Base-by-base conservation (phyloP, 1,140 invertebrate species). In the Gryon sp. region DNA sequence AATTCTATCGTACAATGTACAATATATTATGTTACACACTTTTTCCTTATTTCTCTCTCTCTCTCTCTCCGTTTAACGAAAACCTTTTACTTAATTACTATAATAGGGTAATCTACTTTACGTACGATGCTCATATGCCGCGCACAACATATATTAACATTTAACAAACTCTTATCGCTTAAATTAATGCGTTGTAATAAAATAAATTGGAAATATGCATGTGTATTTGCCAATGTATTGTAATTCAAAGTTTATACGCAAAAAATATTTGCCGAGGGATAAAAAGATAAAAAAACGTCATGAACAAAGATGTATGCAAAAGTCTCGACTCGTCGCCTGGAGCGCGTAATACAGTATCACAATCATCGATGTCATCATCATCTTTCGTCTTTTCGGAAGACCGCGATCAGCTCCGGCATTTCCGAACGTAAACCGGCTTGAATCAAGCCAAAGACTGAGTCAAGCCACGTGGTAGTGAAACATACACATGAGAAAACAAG, bases 291-390 rank as follows among this genome's bases (percentile, higher is more conserved):
- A n/a, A n/a, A n/a, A n/a, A n/a, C n/a, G n/a, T n/a, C n/a, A 11
- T 9, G 15, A 7, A 45, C 36, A 28, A 60, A 46, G 24, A 38
- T 24, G 7, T 40, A 30, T 19, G 32, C 14, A 22, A 40, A 68
- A 28, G 30, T 40, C 11, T 19, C 36, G 11, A 16, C 36, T 36
- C 24, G 7, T 12, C 43, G 28, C 45, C 32, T 12, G 32, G 16
- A 52, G 38, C 28, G 38, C 14, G 48, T 11, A 63, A 50, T 32
- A 32, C 46, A 34, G 57, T 34, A 38, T 11, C 28, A 18, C 40
- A 52, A 76, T 76, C 63, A 48, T 60, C 65, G 60, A 69, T 53
- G 50, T 70, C 76, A 75, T 78, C 76, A 36, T 65, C 38, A 28
- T 43, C 43, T 68, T 65, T 68, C 46, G 53, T 53, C 26, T 66